Conservation (phyloP, 2,888 invertebrate genomes). For the Clepsis dumicolana region DNA sequence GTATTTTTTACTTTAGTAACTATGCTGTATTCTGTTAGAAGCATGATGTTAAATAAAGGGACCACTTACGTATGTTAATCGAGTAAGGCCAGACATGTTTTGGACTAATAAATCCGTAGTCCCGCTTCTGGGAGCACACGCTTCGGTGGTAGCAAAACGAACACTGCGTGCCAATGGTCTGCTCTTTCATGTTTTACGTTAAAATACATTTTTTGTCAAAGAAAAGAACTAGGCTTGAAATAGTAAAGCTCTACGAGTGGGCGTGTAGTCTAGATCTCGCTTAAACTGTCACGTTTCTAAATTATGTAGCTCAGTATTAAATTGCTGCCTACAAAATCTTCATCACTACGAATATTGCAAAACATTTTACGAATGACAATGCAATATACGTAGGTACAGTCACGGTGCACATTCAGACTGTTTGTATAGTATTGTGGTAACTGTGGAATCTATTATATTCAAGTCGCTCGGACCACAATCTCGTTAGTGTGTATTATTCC, state of each 20-base stretch:
- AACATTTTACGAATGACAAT: constrained; percentile 20
- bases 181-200: no score
- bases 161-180: no score
- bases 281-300: neutral
- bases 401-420: constrained; percentile 5
- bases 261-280: neutral
- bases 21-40: no score
- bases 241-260: neutral
- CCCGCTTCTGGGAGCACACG: no score
- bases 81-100: no score
- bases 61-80: no score
- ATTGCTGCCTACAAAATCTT: neutral
- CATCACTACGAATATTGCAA: neutral
- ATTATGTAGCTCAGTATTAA: neutral
- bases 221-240: neutral
- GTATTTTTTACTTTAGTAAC: no score
- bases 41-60: no score
- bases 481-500: constrained; percentile 21
- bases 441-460: neutral
- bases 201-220: neutral
- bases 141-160: no score
- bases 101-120: no score
- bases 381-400: constrained; percentile 1
- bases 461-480: constrained; percentile 7
- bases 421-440: neutral